phyloP scores from a whole-genome alignment of 2,113 vertebrate genomes.

The Dasyurus viverrinus region DNA sequence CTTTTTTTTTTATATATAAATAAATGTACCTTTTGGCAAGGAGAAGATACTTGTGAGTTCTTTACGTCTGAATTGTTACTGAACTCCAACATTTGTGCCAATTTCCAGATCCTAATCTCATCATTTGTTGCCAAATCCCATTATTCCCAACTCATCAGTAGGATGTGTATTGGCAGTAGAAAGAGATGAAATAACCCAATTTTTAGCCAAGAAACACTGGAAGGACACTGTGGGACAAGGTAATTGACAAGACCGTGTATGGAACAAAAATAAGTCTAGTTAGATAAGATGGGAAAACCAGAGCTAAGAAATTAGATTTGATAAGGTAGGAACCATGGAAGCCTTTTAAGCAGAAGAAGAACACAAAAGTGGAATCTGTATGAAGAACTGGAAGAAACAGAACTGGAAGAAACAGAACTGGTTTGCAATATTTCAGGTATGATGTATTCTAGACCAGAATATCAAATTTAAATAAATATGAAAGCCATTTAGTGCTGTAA shows the following conservation, averaged over 20 bases:
- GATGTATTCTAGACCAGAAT: too few relatives aligned
- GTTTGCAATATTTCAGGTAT: too few relatives aligned
- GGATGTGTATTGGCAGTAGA: neutral
- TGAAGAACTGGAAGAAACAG: neutral
- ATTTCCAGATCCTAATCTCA: too few relatives aligned
- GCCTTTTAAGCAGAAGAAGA: neutral
- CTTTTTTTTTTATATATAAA: too few relatives aligned
- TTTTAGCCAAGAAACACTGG: neutral
- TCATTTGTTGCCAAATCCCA: too few relatives aligned
- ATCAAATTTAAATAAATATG: too few relatives aligned
- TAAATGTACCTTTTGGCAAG: too few relatives aligned
- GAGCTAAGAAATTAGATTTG: constrained; percentile 11
- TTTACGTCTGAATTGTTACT: too few relatives aligned
- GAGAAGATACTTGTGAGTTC: too few relatives aligned
- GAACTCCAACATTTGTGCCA: too few relatives aligned
- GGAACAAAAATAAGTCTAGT: neutral
- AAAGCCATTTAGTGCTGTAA: too few relatives aligned
- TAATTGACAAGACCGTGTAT: neutral
- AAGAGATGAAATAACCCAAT: neutral
- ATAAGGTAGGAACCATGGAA: neutral
- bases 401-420: neutral
- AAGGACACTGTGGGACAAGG: neutral
- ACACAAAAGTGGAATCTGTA: neutral
- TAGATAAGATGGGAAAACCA: neutral
- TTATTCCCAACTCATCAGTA: too few relatives aligned